Conservation (phyloP, 2,888 invertebrate species). For the Epicampocera succincta region DNA sequence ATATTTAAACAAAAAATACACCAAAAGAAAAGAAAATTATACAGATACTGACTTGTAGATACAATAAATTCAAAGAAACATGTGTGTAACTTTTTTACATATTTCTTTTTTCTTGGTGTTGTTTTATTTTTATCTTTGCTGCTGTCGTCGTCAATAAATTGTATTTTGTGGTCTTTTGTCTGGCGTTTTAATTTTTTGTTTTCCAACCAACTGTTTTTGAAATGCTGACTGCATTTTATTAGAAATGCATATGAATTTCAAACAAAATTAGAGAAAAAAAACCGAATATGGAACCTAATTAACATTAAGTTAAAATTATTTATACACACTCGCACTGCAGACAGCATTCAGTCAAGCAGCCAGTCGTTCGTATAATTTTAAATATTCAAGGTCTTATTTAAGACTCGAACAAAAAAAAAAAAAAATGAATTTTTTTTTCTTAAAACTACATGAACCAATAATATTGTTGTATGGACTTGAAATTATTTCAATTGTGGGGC, state of each 20-base stretch:
- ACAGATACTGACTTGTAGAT: conserved; percentile 20
- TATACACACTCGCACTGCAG: conserved; percentile 27
- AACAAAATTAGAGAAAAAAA: conserved; percentile 1
- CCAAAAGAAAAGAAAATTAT: not conserved
- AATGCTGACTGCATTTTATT: conserved; percentile 38
- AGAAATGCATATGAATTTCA: conserved; percentile 43
- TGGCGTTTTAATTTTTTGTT: not conserved
- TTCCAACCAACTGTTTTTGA: conserved; percentile 1
- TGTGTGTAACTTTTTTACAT: conserved; percentile 46
- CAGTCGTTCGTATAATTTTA: conserved; percentile 31
- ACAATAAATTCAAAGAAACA: conserved; percentile 18
- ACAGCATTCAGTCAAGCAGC: conserved; percentile 31
- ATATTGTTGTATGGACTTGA: not conserved
- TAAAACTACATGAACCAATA: conserved; percentile 1
- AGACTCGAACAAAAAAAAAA: not conserved
- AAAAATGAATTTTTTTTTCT: not conserved
- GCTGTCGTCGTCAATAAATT: conserved; percentile 37
- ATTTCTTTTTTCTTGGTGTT: conserved; percentile 17
- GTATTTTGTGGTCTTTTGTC: conserved; percentile 10
- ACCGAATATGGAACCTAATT: conserved; percentile 28
- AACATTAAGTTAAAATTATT: conserved; percentile 50
- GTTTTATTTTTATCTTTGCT: not conserved
- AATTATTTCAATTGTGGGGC: not conserved
- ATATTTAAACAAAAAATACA: conserved; percentile 26
- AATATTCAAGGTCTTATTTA: conserved; percentile 45